Percentiles rank a stretch among this genome's conserved stretches.
These are phyloP conservation scores for Cyprinodon variegatus DNA, from an alignment of 2,113 vertebrate genomes.

Conservation along the genomic window DNA sequence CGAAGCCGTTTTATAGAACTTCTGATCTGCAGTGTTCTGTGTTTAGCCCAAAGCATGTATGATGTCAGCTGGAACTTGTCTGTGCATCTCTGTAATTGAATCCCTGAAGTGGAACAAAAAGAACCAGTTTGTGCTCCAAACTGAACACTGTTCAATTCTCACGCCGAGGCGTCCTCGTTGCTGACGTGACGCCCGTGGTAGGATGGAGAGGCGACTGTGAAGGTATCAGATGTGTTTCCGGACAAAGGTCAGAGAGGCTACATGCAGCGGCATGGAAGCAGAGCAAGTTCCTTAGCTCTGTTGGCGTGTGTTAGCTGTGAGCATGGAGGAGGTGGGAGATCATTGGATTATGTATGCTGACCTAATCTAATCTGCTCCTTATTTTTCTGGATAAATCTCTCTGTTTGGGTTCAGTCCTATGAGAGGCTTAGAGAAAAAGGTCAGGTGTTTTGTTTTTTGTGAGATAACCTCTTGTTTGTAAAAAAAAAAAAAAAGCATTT, in stretches of 20 bases:
- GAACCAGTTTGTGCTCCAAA: slow-evolving; percentile 44
- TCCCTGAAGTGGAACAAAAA: slow-evolving; percentile 44
- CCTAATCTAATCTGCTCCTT: slow-evolving; percentile 46
- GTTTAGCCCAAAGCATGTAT: slow-evolving; percentile 45
- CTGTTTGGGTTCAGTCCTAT: slow-evolving; percentile 1
- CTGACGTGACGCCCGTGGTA: slow-evolving; percentile 10
- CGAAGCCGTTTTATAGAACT: not conserved
- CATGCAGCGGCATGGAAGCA: not conserved
- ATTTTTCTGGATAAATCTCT: slow-evolving; percentile 44
- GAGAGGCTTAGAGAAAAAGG: not conserved
- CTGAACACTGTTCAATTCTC: slow-evolving; percentile 27
- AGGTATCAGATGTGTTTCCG: not conserved
- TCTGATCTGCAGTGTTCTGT: not conserved
- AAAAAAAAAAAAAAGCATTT: not conserved
- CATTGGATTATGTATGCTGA: slow-evolving; percentile 59
- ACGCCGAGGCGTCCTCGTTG: slow-evolving; percentile 3
- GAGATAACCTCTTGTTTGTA: not conserved
- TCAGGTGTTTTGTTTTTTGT: not conserved
- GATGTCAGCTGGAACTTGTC: slow-evolving; percentile 58
- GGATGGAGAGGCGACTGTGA: slow-evolving; percentile 4
- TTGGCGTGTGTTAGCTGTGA: slow-evolving; percentile 32
- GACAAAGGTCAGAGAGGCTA: not conserved
- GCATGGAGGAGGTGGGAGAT: slow-evolving; percentile 54
- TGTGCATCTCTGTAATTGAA: slow-evolving; percentile 44
- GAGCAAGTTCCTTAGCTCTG: not conserved